Percentiles rank a stretch among this genome's conserved stretches.
phyloP scores from a whole-genome alignment of 1,140 invertebrate species.

The Leptinotarsa texana region DNA sequence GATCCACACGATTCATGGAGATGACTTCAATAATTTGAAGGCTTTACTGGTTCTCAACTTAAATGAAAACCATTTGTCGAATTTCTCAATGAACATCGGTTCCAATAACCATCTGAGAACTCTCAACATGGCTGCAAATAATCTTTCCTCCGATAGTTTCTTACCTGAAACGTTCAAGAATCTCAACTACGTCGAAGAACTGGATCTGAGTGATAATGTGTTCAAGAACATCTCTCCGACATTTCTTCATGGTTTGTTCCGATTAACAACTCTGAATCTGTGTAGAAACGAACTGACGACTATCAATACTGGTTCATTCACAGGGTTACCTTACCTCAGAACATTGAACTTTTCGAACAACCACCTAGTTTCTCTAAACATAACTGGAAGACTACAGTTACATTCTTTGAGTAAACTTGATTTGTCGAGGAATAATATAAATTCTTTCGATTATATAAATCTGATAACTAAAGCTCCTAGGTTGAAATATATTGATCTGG shows the following conservation, averaged over 20 bases:
- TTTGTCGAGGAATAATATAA: slow-evolving; percentile 47
- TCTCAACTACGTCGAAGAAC: slow-evolving; percentile 41
- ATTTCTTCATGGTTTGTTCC: slow-evolving; percentile 38
- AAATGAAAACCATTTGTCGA: slow-evolving; percentile 40
- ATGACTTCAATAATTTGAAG: slow-evolving; percentile 59
- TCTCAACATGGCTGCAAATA: slow-evolving; percentile 44
- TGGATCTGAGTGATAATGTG: slow-evolving; percentile 43
- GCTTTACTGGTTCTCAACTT: slow-evolving; percentile 59
- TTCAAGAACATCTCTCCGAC: slow-evolving; percentile 34
- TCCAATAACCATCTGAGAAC: slow-evolving; percentile 37
- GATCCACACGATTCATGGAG: slow-evolving; percentile 60
- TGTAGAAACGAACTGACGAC: slow-evolving; percentile 37
- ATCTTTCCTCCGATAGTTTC: slow-evolving; percentile 56
- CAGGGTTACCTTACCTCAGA: slow-evolving; percentile 43
- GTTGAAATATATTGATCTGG: slow-evolving; percentile 39
- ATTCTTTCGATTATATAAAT: slow-evolving; percentile 44
- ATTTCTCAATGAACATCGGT: slow-evolving; percentile 29
- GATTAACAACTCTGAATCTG: slow-evolving; percentile 39
- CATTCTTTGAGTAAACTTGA: slow-evolving; percentile 45
- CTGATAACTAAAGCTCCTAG: slow-evolving; percentile 41
- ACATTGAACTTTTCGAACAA: slow-evolving; percentile 46
- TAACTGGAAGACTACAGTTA: slow-evolving; percentile 44
- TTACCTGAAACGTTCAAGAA: slow-evolving; percentile 47
- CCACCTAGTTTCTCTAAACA: slow-evolving; percentile 35
- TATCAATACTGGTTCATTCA: slow-evolving; percentile 41